Base-by-base conservation (phyloP, 2,797 vertebrate genomes). In the Lepidocolaptes lacrymiger region DNA sequence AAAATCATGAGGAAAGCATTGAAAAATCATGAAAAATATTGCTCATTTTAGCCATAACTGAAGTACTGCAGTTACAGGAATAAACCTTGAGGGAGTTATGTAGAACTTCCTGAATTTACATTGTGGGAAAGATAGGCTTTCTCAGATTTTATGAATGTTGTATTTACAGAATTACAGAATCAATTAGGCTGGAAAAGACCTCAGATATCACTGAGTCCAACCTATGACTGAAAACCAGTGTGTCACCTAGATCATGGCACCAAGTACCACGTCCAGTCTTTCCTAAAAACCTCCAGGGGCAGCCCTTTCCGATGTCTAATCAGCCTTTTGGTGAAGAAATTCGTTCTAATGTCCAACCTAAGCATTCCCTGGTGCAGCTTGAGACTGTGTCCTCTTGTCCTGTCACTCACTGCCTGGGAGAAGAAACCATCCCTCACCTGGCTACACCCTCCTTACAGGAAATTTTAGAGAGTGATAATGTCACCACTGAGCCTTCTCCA, bases 331-430 rank as follows among this genome's bases (percentile, higher is more conserved):
- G 7, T 7, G 20, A 20, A 24, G n/a, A 17, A 52, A 17, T 52
- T 52, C 15, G 63, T 56, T 13, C 9, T 49, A 8, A 20, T 66
- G 30, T 48, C 41, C 49, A 10, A 16, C 15, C 28, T 39, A 26
- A 77, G 23, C 7, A 16, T 61, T 14, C 30, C 39, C n/a, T 14
- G 10, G 63, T 0, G 0, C 24, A 20, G 16, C n/a, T 37, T 24
- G 12, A n/a, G 12, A 3, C 19, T 8, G 6, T 22, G 7, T 6
- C 26, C 10, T 22, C 17, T 52, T 62, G 39, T 82, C 19, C n/a
- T 27, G 0, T 20, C 7, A 1, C 13, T 46, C 58, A 14, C 19
- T n/a, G 28, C 4, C 68, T 39, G 15, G 15, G 28, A 55, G 68
- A n/a, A 55, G 26, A 61, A 37, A 16, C 34, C 44, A 28, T 22